Evolutionary conservation across 2,888 invertebrate genomes (phyloP).

Genomic region (Chrysopilus asiliformis): DNA sequence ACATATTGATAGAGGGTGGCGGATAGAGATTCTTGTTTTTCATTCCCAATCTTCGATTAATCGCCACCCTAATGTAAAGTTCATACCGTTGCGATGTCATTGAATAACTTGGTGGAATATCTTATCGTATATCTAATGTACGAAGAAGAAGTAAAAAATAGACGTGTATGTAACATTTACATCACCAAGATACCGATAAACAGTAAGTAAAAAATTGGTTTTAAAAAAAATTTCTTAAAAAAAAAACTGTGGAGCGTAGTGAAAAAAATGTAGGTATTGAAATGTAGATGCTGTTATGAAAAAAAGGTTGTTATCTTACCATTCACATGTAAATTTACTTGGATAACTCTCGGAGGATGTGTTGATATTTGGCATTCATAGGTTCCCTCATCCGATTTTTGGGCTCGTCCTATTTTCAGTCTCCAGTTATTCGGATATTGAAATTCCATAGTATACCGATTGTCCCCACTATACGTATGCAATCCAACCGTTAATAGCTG

Average conservation of each 20-base stretch:
- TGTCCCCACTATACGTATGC: slow-evolving; percentile 53
- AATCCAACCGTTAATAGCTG: slow-evolving; percentile 52
- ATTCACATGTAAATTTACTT: slow-evolving; percentile 38
- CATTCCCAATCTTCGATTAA: too few relatives aligned
- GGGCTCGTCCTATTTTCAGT: slow-evolving; percentile 39
- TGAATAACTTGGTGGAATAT: too few relatives aligned
- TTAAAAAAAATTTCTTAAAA: too few relatives aligned
- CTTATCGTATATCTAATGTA: too few relatives aligned
- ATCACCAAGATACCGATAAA: slow-evolving; percentile 3
- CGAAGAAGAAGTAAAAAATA: too few relatives aligned
- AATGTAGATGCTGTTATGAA: neutral
- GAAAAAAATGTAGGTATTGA: neutral
- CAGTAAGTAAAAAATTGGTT: too few relatives aligned
- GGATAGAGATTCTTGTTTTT: too few relatives aligned
- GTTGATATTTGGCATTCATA: slow-evolving; percentile 44
- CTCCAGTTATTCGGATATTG: slow-evolving; percentile 46
- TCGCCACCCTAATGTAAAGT: too few relatives aligned
- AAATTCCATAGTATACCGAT: slow-evolving; percentile 42
- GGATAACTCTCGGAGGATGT: slow-evolving; percentile 41
- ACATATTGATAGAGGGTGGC: too few relatives aligned
- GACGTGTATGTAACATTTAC: too few relatives aligned
- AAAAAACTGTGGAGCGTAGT: too few relatives aligned
- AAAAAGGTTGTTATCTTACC: slow-evolving; percentile 26
- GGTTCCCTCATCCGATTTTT: slow-evolving; percentile 39
- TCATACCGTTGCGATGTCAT: too few relatives aligned